These are phyloP conservation scores for Rhyacophila evoluta DNA, from an alignment of 2,888 invertebrate genomes.

Conservation along the genomic window DNA sequence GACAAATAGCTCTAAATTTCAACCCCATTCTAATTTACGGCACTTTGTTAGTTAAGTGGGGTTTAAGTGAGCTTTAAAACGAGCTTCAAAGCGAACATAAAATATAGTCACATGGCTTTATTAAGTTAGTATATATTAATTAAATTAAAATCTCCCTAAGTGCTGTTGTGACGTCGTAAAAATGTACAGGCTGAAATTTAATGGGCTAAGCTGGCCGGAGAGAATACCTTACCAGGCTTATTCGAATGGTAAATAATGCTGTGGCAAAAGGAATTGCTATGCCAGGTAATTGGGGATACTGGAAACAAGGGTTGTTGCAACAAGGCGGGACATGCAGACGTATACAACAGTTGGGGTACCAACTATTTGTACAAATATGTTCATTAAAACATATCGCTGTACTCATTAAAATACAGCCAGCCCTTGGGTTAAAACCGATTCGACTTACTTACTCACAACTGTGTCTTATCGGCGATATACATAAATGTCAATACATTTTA, in stretches of 20 bases:
- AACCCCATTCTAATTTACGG: neutral
- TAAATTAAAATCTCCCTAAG: constrained; percentile 18
- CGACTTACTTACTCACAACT: too few species aligned
- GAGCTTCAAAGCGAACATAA: neutral
- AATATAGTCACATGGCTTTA: constrained; percentile 14
- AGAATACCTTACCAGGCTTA: neutral
- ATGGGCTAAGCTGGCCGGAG: neutral
- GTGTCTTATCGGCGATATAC: too few species aligned
- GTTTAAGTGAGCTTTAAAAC: neutral
- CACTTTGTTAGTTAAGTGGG: neutral
- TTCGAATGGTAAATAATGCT: neutral
- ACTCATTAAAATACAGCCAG: too few species aligned
- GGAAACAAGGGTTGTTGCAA: neutral
- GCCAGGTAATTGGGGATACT: neutral
- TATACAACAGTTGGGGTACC: neutral
- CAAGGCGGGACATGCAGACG: neutral
- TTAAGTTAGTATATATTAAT: constrained; percentile 6
- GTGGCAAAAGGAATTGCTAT: neutral
- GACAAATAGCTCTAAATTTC: neutral
- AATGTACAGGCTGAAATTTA: neutral
- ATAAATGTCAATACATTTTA: too few species aligned
- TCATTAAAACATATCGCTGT: too few species aligned
- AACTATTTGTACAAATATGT: too few species aligned
- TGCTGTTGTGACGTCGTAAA: constrained; percentile 3
- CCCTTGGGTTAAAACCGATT: too few species aligned